Evolutionary conservation across 2,888 invertebrate species (phyloP).

Genomic region (Carpatolechia fugitivella): DNA sequence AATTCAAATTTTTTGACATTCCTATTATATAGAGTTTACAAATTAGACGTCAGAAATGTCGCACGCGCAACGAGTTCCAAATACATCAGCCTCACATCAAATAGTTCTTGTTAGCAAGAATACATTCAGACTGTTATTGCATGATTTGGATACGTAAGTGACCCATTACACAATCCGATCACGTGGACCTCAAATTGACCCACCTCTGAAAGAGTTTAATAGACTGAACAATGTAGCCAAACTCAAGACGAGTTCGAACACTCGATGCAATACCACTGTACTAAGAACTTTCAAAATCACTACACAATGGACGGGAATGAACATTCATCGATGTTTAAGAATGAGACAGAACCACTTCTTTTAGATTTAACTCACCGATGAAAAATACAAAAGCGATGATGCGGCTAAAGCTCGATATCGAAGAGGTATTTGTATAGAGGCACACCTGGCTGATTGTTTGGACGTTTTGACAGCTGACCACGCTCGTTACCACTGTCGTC

Average conservation of each 20-base stretch:
- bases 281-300: slow-evolving; percentile 29
- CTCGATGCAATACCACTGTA: slow-evolving; percentile 33
- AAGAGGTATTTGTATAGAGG: slow-evolving; percentile 31
- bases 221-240: slow-evolving; percentile 67
- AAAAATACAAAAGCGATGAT: background rate
- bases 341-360: background rate
- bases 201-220: slow-evolving; percentile 72
- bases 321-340: slow-evolving; percentile 34
- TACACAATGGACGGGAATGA: slow-evolving; percentile 1
- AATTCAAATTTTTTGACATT: too few species aligned
- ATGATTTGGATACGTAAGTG: slow-evolving; percentile 34
- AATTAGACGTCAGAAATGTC: slow-evolving; percentile 2
- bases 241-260: slow-evolving; percentile 40
- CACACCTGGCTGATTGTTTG: slow-evolving; percentile 68
- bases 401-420: slow-evolving; percentile 24
- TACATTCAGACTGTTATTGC: slow-evolving; percentile 46
- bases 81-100: slow-evolving; percentile 33
- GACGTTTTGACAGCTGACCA: slow-evolving; percentile 79
- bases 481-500: slow-evolving; percentile 75
- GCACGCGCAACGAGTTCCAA: slow-evolving; percentile 2
- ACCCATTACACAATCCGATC: slow-evolving; percentile 63
- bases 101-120: slow-evolving; percentile 42
- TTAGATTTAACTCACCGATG: background rate
- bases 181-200: slow-evolving; percentile 65
- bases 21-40: background rate